A percentile compares a stretch with the other conserved stretches of the same genome.
Evolutionary conservation across 2,797 vertebrate genomes (phyloP).

Genomic region (Pseudochaenichthys georgianus): DNA sequence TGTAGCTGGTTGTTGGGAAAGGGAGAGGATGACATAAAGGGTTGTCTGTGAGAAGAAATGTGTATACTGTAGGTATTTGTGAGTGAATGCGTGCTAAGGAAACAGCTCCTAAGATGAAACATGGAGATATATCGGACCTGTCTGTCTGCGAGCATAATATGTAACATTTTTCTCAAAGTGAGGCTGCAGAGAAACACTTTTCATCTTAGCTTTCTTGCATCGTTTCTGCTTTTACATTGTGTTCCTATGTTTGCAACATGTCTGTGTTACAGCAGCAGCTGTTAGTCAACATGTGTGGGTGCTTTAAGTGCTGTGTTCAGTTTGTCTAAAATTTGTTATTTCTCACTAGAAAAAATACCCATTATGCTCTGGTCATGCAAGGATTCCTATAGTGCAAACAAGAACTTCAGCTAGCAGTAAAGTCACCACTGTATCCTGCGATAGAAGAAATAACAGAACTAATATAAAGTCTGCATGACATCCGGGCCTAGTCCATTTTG

Average conservation of each 20-base stretch:
- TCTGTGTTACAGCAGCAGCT: slow-evolving; percentile 39
- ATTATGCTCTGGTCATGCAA: not conserved
- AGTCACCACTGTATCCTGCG: slow-evolving; percentile 63
- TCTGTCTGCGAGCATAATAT: slow-evolving; percentile 27
- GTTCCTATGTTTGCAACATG: slow-evolving; percentile 13
- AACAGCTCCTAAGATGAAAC: slow-evolving; percentile 25
- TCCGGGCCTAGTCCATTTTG: slow-evolving; percentile 30
- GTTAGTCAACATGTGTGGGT: slow-evolving; percentile 6
- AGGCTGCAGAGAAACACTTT: slow-evolving; percentile 47
- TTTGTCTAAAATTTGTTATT: slow-evolving; percentile 20
- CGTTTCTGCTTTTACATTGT: slow-evolving; percentile 33
- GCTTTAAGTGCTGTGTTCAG: not conserved
- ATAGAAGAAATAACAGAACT: slow-evolving; percentile 10
- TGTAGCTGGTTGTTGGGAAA: slow-evolving; percentile 45
- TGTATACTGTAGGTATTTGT: slow-evolving; percentile 17
- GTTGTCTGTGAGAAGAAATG: slow-evolving; percentile 25
- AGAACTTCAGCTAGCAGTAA: slow-evolving; percentile 45
- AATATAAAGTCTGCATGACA: slow-evolving; percentile 21
- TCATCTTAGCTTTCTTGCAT: slow-evolving; percentile 31
- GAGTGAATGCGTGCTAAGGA: slow-evolving; percentile 24
- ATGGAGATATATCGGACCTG: slow-evolving; percentile 19
- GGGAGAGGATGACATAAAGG: slow-evolving; percentile 28
- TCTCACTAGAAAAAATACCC: slow-evolving; percentile 1
- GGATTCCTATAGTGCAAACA: slow-evolving; percentile 28
- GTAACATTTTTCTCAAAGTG: slow-evolving; percentile 52